Conservation (phyloP, 2,113 vertebrate species). For the Galeopterus variegatus region DNA sequence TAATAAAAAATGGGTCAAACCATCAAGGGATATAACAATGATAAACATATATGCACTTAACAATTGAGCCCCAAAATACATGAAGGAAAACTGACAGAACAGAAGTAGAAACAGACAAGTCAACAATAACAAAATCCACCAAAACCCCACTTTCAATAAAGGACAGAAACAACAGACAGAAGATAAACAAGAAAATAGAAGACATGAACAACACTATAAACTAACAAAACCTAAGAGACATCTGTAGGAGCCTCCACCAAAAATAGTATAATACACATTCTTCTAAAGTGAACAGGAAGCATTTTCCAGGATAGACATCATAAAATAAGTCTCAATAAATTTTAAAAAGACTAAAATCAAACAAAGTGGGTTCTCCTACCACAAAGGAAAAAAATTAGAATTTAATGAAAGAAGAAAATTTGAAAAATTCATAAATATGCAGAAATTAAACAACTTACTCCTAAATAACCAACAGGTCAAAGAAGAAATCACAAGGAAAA, state of each 20-base stretch:
- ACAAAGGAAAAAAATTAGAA: neutral
- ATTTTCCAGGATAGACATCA: neutral
- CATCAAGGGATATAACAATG: neutral
- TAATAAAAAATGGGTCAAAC: neutral
- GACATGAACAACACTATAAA: neutral
- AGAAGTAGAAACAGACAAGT: neutral
- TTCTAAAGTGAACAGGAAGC: neutral
- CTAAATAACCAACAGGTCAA: neutral
- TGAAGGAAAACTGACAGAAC: neutral
- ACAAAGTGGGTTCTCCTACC: neutral
- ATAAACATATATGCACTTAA: neutral
- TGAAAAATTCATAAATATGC: conserved; percentile 30
- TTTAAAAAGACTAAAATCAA: neutral
- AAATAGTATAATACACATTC: neutral
- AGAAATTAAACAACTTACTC: neutral
- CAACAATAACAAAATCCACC: neutral
- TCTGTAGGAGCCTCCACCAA: neutral
- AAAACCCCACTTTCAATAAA: neutral
- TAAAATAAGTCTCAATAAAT: neutral
- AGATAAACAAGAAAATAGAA: neutral
- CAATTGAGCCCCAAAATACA: neutral
- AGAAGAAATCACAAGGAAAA: conserved; percentile 50
- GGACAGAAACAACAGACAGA: neutral
- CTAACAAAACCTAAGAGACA: neutral
- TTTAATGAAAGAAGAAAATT: neutral